These are phyloP conservation scores for Agelas oroides DNA, from an alignment of 37 sponge, comb jelly and placozoan genomes.

Conservation along the genomic window DNA sequence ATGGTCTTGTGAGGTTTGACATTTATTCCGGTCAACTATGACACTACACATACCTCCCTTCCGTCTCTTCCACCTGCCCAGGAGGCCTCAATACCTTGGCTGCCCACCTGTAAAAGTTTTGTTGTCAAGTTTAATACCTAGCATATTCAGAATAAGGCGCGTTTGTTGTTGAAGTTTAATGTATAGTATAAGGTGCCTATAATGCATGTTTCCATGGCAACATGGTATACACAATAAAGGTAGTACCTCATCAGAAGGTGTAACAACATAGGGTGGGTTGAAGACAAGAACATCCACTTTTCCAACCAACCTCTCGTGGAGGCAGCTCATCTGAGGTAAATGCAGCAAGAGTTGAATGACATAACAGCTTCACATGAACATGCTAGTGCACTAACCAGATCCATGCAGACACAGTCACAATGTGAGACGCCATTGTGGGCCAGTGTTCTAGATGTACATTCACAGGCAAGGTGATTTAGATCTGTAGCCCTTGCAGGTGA, in stretches of 20 bases:
- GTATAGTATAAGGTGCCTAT: not conserved
- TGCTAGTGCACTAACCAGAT: constrained; percentile 50
- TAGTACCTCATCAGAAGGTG: constrained; percentile 82
- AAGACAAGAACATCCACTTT: constrained; percentile 91
- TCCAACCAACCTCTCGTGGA: constrained; percentile 36
- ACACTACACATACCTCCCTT: constrained; percentile 72
- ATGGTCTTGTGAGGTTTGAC: no score
- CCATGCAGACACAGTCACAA: constrained; percentile 50
- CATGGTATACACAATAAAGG: no score
- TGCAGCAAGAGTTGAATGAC: no score
- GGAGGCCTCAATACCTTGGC: constrained; percentile 77
- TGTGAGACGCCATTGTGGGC: constrained; percentile 28
- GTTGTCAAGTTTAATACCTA: no score
- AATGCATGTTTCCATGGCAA: not conserved
- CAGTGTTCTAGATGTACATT: constrained; percentile 40
- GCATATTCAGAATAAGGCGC: no score
- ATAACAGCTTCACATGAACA: not conserved
- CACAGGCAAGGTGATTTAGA: constrained; percentile 59
- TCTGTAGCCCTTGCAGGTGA: constrained; percentile 60
- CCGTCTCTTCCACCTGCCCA: constrained; percentile 98
- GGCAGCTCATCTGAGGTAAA: constrained; percentile 6
- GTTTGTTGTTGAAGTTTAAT: not conserved
- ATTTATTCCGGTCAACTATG: no score
- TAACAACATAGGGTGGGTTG: constrained; percentile 97
- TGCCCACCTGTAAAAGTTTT: constrained; percentile 39